Conservation (phyloP, 2,113 vertebrate genomes). For the Albula glossodonta region DNA sequence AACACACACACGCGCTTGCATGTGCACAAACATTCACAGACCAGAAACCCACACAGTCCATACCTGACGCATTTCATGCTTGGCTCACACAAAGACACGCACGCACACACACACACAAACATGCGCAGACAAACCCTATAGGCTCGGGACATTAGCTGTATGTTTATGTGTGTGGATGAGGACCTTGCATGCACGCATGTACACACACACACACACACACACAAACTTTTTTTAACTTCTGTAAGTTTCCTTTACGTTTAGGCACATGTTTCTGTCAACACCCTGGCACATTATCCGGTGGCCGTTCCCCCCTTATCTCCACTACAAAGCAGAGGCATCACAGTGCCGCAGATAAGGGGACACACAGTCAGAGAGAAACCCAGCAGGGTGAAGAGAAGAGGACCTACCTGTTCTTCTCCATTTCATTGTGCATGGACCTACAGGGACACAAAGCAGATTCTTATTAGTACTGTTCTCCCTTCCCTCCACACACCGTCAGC, state of each 20-base stretch:
- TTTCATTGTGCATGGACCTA: slow-evolving; percentile 96
- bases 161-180: no score
- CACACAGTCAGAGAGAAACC: slow-evolving; percentile 18
- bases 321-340: background rate
- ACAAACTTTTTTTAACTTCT: background rate
- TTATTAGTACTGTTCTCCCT: background rate
- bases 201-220: background rate
- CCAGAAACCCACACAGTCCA: background rate
- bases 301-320: background rate
- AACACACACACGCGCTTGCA: background rate
- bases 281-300: background rate
- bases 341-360: background rate
- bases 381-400: background rate
- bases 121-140: background rate
- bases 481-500: background rate
- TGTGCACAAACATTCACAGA: background rate
- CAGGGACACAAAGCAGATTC: slow-evolving; percentile 49
- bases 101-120: background rate
- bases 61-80: no score
- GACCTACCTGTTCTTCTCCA: slow-evolving; percentile 95
- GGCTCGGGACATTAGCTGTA: no score
- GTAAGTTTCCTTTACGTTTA: slow-evolving; percentile 3
- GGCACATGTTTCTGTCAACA: background rate
- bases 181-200: no score
- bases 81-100: background rate